Percentiles rank a stretch among this genome's conserved stretches.
These are phyloP conservation scores for Aspidapion aeneum DNA, from an alignment of 2,888 invertebrate species.

Conservation along the genomic window DNA sequence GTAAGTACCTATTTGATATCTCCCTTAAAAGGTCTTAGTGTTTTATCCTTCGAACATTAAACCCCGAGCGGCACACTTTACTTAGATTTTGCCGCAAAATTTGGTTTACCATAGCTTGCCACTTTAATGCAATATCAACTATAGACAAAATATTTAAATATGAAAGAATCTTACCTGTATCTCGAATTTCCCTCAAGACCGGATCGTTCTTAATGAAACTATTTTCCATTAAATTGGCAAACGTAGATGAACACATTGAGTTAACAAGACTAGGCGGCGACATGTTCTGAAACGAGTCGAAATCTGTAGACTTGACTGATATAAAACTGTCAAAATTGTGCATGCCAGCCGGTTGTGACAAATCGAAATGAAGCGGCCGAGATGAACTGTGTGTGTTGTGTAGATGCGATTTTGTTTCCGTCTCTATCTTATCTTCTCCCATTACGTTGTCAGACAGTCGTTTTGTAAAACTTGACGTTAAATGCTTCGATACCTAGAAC, in stretches of 20 bases:
- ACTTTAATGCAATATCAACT: too few species aligned
- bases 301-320: slow-evolving; percentile 46
- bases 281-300: slow-evolving; percentile 52
- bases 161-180: too few species aligned
- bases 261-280: slow-evolving; percentile 60
- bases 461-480: background rate
- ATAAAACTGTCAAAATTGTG: slow-evolving; percentile 44
- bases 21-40: too few species aligned
- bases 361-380: slow-evolving; percentile 43
- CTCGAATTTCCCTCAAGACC: slow-evolving; percentile 43
- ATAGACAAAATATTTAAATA: too few species aligned
- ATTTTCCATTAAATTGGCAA: slow-evolving; percentile 47
- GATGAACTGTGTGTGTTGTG: too few species aligned
- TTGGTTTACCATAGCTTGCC: too few species aligned
- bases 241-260: slow-evolving; percentile 50
- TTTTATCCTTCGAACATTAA: too few species aligned
- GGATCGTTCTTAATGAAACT: slow-evolving; percentile 47
- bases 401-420: background rate
- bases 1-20: too few species aligned
- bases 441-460: background rate
- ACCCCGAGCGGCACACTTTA: too few species aligned
- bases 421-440: background rate
- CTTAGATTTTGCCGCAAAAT: too few species aligned
- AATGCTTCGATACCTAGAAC: background rate
- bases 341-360: slow-evolving; percentile 40